Percentiles rank a stretch among this genome's conserved stretches.
These are phyloP conservation scores for Ploceus nigricollis DNA, from an alignment of 2,113 vertebrate genomes.

Conservation along the genomic window DNA sequence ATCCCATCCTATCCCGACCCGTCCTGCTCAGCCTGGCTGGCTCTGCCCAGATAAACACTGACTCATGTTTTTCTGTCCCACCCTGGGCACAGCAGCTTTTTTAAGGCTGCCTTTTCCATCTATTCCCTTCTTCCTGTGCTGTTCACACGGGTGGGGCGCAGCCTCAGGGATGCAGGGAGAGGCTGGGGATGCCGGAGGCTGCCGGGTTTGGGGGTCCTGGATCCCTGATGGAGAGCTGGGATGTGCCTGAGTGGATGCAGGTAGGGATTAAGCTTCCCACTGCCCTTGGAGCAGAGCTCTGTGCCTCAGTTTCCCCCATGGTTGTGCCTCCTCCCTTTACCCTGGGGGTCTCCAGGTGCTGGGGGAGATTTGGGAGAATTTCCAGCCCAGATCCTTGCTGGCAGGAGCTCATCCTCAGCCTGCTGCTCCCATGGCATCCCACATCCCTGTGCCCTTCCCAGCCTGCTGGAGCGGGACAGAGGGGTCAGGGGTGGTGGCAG, in stretches of 20 bases:
- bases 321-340: not conserved
- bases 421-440: not conserved
- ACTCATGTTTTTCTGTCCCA: slow-evolving; percentile 50
- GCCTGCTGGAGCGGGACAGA: not conserved
- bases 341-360: not conserved
- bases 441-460: not conserved
- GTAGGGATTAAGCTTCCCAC: not conserved
- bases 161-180: not conserved
- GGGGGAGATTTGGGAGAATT: not conserved
- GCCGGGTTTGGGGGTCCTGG: rapidly evolving
- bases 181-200: not conserved
- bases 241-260: not conserved
- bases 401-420: not conserved
- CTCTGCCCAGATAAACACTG: slow-evolving; percentile 39
- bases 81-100: slow-evolving; percentile 38
- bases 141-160: not conserved
- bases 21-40: not conserved
- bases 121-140: not conserved
- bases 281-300: rapidly evolving
- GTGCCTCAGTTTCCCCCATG: not conserved
- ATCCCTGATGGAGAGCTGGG: rapidly evolving
- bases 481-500: not conserved
- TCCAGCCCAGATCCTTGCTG: rapidly evolving
- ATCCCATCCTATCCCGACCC: not conserved
- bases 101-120: slow-evolving; percentile 15